These are phyloP conservation scores for Tetranychus cinnabarinus DNA, from an alignment of 1,140 invertebrate species.

Conservation along the genomic window DNA sequence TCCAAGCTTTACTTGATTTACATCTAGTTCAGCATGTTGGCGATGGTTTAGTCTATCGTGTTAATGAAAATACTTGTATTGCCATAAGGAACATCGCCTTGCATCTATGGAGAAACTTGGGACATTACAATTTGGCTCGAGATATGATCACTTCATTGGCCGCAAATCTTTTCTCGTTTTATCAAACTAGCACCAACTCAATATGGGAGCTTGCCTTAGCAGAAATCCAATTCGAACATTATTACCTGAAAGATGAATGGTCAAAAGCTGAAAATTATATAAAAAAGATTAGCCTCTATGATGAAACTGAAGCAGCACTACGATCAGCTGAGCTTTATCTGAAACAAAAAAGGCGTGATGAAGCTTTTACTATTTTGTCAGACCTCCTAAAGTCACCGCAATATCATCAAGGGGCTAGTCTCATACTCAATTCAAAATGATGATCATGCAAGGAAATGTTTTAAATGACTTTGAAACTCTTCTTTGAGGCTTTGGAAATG, in stretches of 20 bases:
- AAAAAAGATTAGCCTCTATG: neutral
- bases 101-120: constrained; percentile 5
- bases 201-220: constrained; percentile 7
- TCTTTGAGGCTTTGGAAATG: neutral
- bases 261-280: neutral
- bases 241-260: constrained; percentile 5
- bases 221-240: constrained; percentile 9
- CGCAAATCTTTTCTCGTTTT: neutral
- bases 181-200: neutral
- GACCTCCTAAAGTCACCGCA: neutral
- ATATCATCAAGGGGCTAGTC: neutral
- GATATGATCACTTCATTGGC: constrained; percentile 2
- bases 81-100: constrained; percentile 5
- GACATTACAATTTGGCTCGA: neutral
- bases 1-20: constrained; percentile 4
- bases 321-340: neutral
- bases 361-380: neutral
- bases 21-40: constrained; percentile 6
- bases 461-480: constrained; percentile 2
- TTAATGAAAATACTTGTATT: constrained; percentile 8
- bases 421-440: neutral
- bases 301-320: neutral
- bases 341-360: neutral
- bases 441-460: neutral
- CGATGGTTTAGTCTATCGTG: constrained; percentile 4